Conservation (phyloP, 2,888 invertebrate species). For the Trichacis sp. region DNA sequence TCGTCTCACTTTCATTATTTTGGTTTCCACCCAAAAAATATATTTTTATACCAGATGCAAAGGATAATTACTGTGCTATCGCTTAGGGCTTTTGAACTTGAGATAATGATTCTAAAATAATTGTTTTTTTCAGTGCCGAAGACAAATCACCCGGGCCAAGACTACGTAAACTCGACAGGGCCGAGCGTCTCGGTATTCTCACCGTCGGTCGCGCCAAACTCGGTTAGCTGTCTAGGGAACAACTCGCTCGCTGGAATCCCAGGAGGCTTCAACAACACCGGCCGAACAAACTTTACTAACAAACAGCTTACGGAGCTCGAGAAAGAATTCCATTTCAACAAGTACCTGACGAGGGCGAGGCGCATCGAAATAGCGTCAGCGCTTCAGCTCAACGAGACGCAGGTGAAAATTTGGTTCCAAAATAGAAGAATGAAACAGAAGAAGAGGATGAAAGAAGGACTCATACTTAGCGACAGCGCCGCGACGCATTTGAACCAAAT, state of each 20-base stretch:
- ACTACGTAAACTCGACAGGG: slow-evolving; percentile 47
- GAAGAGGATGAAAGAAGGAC: slow-evolving; percentile 94
- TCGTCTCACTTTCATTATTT: too few relatives aligned
- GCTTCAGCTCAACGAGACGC: slow-evolving; percentile 95
- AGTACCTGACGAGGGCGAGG: slow-evolving; percentile 95
- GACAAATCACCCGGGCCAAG: slow-evolving; percentile 55
- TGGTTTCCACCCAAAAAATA: too few relatives aligned
- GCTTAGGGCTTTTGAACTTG: too few relatives aligned
- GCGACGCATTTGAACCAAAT: slow-evolving; percentile 60
- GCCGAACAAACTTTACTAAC: slow-evolving; percentile 98
- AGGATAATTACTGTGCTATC: too few relatives aligned
- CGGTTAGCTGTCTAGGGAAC: slow-evolving; percentile 52
- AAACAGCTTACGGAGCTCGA: slow-evolving; percentile 99
- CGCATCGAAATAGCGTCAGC: slow-evolving; percentile 98
- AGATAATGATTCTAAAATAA: background rate
- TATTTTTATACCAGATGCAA: too few relatives aligned
- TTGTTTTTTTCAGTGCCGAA: slow-evolving; percentile 58
- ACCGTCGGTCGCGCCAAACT: slow-evolving; percentile 48
- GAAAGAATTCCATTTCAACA: slow-evolving; percentile 99
- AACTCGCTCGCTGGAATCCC: slow-evolving; percentile 53
- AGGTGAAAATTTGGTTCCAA: slow-evolving; percentile 99
- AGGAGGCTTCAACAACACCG: slow-evolving; percentile 80
- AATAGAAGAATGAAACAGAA: slow-evolving; percentile 99
- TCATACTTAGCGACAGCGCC: slow-evolving; percentile 75
- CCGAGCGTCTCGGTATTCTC: slow-evolving; percentile 49